phyloP scores from a whole-genome alignment of 2,797 vertebrate species.

The Megaceryle alcyon region DNA sequence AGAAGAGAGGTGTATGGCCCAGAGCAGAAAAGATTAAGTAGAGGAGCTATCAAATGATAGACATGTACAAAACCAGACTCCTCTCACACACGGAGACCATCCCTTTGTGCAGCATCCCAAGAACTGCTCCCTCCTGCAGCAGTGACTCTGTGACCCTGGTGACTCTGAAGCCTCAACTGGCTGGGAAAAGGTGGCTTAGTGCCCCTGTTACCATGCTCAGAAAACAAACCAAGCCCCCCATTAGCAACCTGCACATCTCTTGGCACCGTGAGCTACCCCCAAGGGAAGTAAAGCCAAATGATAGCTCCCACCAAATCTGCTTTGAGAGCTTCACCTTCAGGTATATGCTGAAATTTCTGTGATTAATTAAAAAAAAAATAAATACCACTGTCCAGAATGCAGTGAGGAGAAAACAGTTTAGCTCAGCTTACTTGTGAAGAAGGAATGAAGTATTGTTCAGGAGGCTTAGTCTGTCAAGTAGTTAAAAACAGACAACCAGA shows the following conservation, averaged over 20 bases:
- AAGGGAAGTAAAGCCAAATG: background rate
- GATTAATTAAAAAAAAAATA: background rate
- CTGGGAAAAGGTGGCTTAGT: background rate
- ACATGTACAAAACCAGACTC: background rate
- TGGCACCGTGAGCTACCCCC: background rate
- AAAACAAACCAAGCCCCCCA: background rate
- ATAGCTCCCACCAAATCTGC: background rate
- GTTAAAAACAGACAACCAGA: background rate
- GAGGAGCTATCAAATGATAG: background rate
- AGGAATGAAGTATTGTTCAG: background rate
- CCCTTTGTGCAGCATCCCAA: background rate
- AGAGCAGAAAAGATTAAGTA: background rate
- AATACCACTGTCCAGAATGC: background rate
- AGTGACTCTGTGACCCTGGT: background rate
- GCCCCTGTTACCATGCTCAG: background rate
- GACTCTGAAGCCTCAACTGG: background rate
- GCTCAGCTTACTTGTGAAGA: background rate
- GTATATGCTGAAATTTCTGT: background rate
- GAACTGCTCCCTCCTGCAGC: background rate
- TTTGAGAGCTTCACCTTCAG: background rate
- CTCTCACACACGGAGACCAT: accelerated
- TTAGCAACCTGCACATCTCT: background rate
- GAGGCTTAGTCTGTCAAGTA: background rate
- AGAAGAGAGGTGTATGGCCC: background rate
- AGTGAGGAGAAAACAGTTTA: background rate